Evolutionary conservation across 35 echinoderm and acorn worm genomes (phyloP), one percentile per base, ranked within the genome.

Genomic region (Amphiura filiformis): DNA sequence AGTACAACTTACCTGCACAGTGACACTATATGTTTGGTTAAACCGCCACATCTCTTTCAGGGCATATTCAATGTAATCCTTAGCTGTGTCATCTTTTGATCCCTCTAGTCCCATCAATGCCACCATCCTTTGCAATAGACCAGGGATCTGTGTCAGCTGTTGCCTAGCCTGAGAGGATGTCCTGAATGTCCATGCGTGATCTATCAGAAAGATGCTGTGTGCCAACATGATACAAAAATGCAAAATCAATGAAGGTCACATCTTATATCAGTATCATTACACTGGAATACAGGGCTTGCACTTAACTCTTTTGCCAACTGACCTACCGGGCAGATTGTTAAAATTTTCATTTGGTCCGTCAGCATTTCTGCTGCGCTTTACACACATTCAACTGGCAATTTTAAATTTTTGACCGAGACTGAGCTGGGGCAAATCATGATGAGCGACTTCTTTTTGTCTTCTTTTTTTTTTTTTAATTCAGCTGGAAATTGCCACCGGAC

Each of bases 111-210:
- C 33, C 92, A 93, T 93, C 1, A 93, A 49, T 31, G 31, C 80
- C 80, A 88, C 78, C 92, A 93, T 86, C 35, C 92, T 26, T 4
- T 83, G 70, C 40, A 89, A 35, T 23, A 93, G 77, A 20, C 86
- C 85, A 36, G 80, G 92, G 20, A 93, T 44, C 38, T 89, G 33
- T 26, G 80, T 38, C 23, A 93, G 61, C 39, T 89, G 81, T 20
- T 57, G 39, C 23, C 92, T 88, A 26, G 87, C 92, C 32, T 84
- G 33, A 26, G 34, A 32, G 7, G 44, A 7, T 5, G 44, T 28
- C 9, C 87, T 39, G 77, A 89, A 93, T 0, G 92, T 93, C 92
- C 92, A 93, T 41, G 92, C 92, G 89, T 93, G 92, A 39, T 93
- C 92, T 34, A 93, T 82, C 26, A 93, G 81, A 56, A 84, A 93